Base-by-base conservation (phyloP, 1,140 invertebrate species). In the Steinernema khuongi region DNA sequence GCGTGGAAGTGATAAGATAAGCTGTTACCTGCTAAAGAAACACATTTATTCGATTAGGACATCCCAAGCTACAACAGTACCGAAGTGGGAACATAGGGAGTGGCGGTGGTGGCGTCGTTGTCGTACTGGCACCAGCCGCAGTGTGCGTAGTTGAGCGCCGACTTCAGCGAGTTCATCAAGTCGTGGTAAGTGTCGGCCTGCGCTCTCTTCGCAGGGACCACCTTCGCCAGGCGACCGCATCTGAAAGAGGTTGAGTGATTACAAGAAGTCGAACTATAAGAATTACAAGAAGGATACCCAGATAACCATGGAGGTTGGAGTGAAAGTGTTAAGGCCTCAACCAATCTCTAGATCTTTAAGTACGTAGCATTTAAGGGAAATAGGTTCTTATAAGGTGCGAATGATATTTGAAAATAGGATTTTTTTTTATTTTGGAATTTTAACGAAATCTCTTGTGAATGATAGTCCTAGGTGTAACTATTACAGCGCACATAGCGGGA, bases 1-100 rank as follows among this genome's bases (percentile, higher is more conserved):
- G 50, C 7, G 50, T 60, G 50, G 50, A 60, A n/a, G n/a, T n/a
- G n/a, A 60, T 60, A 60, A 60, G 50, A 60, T 60, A 60, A 60
- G 50, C 50, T 14, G 50, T 60, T 60, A 60, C 50, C 50, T 60
- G 50, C 50, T 60, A 60, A 60, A 60, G 4, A 60, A 22, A 22
- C 11, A 14, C 14, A 17, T 60, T 60, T 60, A 60, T 60, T 60
- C 50, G 19, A 7, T 7, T n/a, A 26, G 4, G 14, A n/a, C 2
- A 41, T n/a, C 7, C 7, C 4, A 60, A 60, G 4, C 22, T 60
- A 60, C 50, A 60, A 22, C 26, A 60, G 19, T 60, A 60, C 50
- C 50, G 50, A 60, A 60, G 50, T 14, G 7, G 7, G 22, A 14
- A 60, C 50, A 60, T 60, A 17, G 11, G 50, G 22, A 60, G 50